A percentile compares a stretch with the other conserved stretches of the same genome.
These are phyloP conservation scores for Endotricha flammealis DNA, from an alignment of 2,888 invertebrate genomes.

Conservation along the genomic window DNA sequence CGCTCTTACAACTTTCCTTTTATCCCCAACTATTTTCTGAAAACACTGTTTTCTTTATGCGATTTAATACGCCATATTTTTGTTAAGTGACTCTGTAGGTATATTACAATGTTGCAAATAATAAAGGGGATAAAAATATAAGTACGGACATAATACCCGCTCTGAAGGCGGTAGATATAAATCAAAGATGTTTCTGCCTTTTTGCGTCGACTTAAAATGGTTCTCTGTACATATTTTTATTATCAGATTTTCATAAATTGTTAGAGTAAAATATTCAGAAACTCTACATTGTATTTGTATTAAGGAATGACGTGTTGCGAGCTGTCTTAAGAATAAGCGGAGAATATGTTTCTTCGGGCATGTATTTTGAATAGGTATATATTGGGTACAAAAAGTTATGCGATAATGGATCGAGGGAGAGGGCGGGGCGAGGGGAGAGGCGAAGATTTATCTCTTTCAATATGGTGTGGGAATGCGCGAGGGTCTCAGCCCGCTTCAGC, in stretches of 20 bases:
- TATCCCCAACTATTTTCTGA: conserved; percentile 71
- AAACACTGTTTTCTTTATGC: conserved; percentile 75
- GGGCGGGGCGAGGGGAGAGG: conserved; percentile 42
- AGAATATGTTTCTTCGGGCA: conserved; percentile 7
- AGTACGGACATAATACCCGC: conserved; percentile 55
- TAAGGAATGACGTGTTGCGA: no score
- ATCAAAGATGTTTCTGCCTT: conserved; percentile 56
- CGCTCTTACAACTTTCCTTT: conserved; percentile 69
- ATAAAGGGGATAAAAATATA: conserved; percentile 59
- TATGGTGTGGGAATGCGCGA: conserved; percentile 56
- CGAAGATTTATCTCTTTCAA: conserved; percentile 71
- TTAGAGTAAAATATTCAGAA: conserved; percentile 41
- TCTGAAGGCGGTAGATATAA: conserved; percentile 61
- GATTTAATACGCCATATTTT: conserved; percentile 72
- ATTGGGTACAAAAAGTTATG: conserved; percentile 28
- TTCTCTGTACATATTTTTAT: conserved; percentile 53
- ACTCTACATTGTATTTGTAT: conserved; percentile 45
- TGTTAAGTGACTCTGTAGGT: conserved; percentile 61
- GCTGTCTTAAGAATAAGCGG: conserved; percentile 23
- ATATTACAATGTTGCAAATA: conserved; percentile 67
- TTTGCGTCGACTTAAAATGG: conserved; percentile 48
- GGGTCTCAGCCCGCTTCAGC: conserved; percentile 20
- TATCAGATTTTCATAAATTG: conserved; percentile 51
- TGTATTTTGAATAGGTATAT: conserved; percentile 17
- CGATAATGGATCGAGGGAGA: conserved; percentile 49